These are phyloP conservation scores for Pheosia tremula DNA, from an alignment of 2,888 invertebrate species.

Conservation along the genomic window DNA sequence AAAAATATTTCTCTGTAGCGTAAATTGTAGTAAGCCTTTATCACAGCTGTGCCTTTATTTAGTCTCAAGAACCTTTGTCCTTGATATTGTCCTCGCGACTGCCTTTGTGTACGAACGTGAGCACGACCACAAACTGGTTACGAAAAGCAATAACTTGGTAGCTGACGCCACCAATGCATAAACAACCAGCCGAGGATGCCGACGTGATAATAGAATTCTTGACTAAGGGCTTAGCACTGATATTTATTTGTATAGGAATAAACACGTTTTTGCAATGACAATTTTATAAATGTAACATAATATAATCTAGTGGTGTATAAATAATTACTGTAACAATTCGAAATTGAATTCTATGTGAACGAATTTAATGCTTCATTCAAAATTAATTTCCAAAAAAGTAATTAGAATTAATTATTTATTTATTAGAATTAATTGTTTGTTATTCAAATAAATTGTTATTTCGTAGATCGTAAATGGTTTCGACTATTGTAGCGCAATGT, in stretches of 20 bases:
- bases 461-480: too few relatives aligned
- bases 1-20: too few relatives aligned
- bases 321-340: too few relatives aligned
- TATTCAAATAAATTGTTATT: too few relatives aligned
- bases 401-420: too few relatives aligned
- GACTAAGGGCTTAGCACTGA: constrained; percentile 13
- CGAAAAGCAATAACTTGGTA: constrained; percentile 46
- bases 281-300: neutral
- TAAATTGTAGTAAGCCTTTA: too few relatives aligned
- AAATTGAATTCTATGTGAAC: too few relatives aligned
- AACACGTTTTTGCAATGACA: neutral
- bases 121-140: constrained; percentile 47
- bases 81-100: constrained; percentile 39
- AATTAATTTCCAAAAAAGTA: too few relatives aligned
- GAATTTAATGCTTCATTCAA: too few relatives aligned
- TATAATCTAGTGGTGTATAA: too few relatives aligned
- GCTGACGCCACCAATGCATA: constrained; percentile 56
- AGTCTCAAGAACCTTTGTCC: constrained; percentile 27
- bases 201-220: constrained; percentile 43
- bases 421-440: too few relatives aligned
- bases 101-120: constrained; percentile 27
- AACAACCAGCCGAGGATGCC: constrained; percentile 44
- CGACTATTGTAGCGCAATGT: too few relatives aligned
- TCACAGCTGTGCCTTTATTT: neutral
- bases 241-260: neutral